Conservation (phyloP, 2,888 invertebrate genomes). For the Cataglyphis cursor region DNA sequence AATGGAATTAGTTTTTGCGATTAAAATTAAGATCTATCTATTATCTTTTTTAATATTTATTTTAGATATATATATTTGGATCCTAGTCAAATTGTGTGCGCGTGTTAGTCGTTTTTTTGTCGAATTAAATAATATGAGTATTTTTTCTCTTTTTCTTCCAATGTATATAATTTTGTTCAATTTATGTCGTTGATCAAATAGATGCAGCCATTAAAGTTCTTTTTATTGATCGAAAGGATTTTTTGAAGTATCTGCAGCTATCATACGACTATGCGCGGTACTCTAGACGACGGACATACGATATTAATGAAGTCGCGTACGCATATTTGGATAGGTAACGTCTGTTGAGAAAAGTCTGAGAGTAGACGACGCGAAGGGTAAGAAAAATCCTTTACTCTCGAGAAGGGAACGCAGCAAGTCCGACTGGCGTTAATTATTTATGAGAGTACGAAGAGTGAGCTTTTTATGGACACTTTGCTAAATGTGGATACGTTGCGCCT, state of each 20-base stretch:
- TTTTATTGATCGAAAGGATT: conserved; percentile 11
- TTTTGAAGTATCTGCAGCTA: neutral
- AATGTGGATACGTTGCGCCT: conserved; percentile 18
- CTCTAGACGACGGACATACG: conserved; percentile 12
- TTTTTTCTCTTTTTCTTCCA: neutral
- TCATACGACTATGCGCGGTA: neutral
- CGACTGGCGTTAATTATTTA: conserved; percentile 73
- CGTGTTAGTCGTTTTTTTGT: neutral
- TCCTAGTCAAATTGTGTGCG: neutral
- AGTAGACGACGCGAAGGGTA: conserved; percentile 20
- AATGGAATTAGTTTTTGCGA: neutral
- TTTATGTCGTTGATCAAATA: neutral
- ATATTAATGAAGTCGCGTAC: conserved; percentile 66
- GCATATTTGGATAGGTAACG: conserved; percentile 64
- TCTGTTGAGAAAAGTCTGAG: conserved; percentile 59
- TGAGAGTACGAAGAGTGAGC: conserved; percentile 64
- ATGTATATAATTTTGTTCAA: neutral
- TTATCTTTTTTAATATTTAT: neutral
- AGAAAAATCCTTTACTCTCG: conserved; percentile 66
- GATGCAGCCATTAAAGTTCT: conserved; percentile 18
- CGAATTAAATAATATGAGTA: neutral
- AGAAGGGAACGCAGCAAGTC: conserved; percentile 69
- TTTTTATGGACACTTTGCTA: conserved; percentile 48
- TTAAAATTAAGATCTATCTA: neutral
- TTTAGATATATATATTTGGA: neutral